Percentiles rank a stretch among this genome's conserved stretches.
These are phyloP conservation scores for Eupithecia centaureata DNA, from an alignment of 2,888 invertebrate genomes.

Conservation along the genomic window DNA sequence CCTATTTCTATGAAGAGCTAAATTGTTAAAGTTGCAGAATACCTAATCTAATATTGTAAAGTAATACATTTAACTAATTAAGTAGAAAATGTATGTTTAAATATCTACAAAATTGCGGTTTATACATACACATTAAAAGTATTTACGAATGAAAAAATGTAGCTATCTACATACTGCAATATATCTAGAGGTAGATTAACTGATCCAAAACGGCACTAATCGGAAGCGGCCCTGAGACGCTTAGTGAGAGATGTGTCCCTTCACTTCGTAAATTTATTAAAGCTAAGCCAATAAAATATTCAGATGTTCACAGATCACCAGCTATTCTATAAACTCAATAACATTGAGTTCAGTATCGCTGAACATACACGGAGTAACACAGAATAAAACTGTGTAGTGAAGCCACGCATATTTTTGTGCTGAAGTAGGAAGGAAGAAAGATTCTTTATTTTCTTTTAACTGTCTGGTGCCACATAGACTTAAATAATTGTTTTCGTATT, in stretches of 20 bases:
- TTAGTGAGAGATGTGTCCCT: not conserved
- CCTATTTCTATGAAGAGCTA: no score
- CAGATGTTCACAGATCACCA: not conserved
- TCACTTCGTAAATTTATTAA: not conserved
- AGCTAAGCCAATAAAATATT: not conserved
- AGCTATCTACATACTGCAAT: not conserved
- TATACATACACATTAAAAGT: no score
- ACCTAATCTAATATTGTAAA: not conserved
- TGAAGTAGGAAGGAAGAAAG: conserved; percentile 8
- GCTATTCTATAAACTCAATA: not conserved
- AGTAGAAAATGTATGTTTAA: no score
- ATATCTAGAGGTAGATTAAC: not conserved
- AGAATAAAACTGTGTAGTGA: conserved; percentile 18
- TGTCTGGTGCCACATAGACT: not conserved
- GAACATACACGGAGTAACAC: conserved; percentile 18
- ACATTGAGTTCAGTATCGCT: conserved; percentile 19
- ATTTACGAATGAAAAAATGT: not conserved
- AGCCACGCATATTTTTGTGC: conserved; percentile 17
- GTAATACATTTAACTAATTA: not conserved
- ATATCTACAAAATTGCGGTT: no score
- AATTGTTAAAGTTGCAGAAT: not conserved
- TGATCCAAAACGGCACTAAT: not conserved
- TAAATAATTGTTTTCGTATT: not conserved
- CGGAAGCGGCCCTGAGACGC: not conserved
- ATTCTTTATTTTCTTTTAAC: conserved; percentile 14